Conservation (phyloP, 2,113 vertebrate genomes). For the Bungarus multicinctus region DNA sequence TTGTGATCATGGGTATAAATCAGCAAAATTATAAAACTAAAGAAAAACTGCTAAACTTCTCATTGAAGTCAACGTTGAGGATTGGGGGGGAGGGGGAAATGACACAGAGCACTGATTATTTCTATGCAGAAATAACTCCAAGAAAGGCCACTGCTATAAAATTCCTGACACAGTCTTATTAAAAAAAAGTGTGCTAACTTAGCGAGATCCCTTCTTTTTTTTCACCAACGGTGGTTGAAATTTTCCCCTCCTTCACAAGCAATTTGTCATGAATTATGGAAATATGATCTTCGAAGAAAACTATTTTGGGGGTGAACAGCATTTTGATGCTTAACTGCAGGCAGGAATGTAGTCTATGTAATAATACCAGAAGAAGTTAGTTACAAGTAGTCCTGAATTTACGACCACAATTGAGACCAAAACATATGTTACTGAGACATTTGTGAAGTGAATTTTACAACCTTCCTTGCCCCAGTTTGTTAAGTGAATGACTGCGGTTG, state of each 20-base stretch:
- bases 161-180: neutral
- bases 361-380: neutral
- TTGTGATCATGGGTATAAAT: neutral
- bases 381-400: too few relatives aligned
- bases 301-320: neutral
- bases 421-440: too few relatives aligned
- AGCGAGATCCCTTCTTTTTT: neutral
- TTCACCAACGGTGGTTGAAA: neutral
- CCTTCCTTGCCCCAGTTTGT: too few relatives aligned
- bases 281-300: neutral
- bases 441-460: too few relatives aligned
- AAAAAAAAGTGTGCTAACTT: too few relatives aligned
- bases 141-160: neutral
- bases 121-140: neutral
- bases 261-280: neutral
- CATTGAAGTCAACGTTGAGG: neutral
- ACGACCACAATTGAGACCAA: too few relatives aligned
- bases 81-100: neutral
- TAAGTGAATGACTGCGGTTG: too few relatives aligned
- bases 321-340: neutral
- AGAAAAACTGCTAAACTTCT: neutral
- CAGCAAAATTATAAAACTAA: neutral
- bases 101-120: neutral
- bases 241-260: neutral
- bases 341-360: neutral